Percentiles rank a stretch among this genome's conserved stretches.
phyloP scores from a whole-genome alignment of 1,140 invertebrate species.

The Octopus sinensis region DNA sequence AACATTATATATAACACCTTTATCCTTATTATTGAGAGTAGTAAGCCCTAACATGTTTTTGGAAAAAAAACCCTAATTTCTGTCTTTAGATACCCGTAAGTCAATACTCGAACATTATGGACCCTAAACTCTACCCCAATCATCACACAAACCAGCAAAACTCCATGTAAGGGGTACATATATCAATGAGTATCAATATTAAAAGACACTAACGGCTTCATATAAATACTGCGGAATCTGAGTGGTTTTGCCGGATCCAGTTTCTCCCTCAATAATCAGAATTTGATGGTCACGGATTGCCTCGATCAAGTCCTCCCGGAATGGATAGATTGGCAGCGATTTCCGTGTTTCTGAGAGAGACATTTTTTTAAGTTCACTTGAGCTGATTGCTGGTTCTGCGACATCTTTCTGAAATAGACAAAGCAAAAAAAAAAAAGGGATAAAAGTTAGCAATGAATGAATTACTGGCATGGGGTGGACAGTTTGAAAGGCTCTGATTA shows the following conservation, averaged over 20 bases:
- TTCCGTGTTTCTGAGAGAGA: constrained; percentile 88
- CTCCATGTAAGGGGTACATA: too few relatives aligned
- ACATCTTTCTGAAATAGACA: constrained; percentile 22
- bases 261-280: constrained; percentile 93
- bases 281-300: constrained; percentile 87
- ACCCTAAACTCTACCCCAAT: too few relatives aligned
- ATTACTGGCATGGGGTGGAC: too few relatives aligned
- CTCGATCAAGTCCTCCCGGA: constrained; percentile 81
- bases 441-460: background rate
- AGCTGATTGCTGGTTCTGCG: constrained; percentile 51
- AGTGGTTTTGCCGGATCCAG: constrained; percentile 96
- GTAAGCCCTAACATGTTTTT: too few relatives aligned
- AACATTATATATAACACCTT: too few relatives aligned
- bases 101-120: too few relatives aligned
- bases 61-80: too few relatives aligned
- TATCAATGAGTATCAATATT: too few relatives aligned
- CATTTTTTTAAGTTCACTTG: constrained; percentile 71
- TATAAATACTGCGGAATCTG: constrained; percentile 97
- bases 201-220: constrained; percentile 73
- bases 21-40: too few relatives aligned
- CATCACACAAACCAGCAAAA: too few relatives aligned
- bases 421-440: background rate
- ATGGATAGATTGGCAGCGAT: constrained; percentile 92
- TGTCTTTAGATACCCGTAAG: too few relatives aligned
- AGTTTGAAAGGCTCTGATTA: background rate